Percentiles rank a stretch among this genome's conserved stretches.
phyloP scores from a whole-genome alignment of 2,113 vertebrate species.

The Rhinolophus sinicus region DNA sequence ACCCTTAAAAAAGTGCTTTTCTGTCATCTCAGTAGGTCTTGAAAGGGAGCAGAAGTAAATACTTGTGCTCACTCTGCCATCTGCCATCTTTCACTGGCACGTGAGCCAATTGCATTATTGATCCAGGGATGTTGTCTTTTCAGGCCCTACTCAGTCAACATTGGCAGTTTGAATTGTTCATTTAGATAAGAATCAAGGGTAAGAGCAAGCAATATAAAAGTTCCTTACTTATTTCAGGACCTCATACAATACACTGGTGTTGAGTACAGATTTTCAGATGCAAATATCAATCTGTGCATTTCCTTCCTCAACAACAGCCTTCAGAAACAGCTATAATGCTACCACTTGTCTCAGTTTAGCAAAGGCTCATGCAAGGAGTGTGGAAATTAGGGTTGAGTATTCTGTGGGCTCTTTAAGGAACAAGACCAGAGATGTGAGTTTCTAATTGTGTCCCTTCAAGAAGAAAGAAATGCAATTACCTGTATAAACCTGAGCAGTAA shows the following conservation, averaged over 20 bases:
- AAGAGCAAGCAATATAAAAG: neutral
- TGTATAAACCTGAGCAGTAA: slow-evolving; percentile 16
- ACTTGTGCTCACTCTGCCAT: neutral
- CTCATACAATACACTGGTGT: neutral
- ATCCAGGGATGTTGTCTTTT: neutral
- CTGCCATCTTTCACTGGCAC: neutral
- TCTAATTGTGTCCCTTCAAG: slow-evolving; percentile 49
- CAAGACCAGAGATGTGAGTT: neutral
- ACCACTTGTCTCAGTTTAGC: neutral
- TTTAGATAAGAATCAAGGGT: neutral
- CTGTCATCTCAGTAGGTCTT: neutral
- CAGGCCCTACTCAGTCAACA: neutral
- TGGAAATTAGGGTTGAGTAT: neutral
- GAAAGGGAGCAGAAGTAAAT: neutral
- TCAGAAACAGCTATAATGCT: neutral
- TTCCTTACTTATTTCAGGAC: neutral
- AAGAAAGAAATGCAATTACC: slow-evolving; percentile 53
- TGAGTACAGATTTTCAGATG: slow-evolving; percentile 15
- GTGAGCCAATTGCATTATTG: neutral
- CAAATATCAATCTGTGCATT: neutral
- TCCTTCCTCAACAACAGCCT: neutral
- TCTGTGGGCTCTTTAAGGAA: neutral
- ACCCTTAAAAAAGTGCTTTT: neutral
- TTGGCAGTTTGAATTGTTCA: neutral
- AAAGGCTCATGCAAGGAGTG: neutral